Percentiles rank a stretch among this genome's conserved stretches.
phyloP scores from a whole-genome alignment of 2,797 vertebrate genomes.

The Steatocranus sp. region DNA sequence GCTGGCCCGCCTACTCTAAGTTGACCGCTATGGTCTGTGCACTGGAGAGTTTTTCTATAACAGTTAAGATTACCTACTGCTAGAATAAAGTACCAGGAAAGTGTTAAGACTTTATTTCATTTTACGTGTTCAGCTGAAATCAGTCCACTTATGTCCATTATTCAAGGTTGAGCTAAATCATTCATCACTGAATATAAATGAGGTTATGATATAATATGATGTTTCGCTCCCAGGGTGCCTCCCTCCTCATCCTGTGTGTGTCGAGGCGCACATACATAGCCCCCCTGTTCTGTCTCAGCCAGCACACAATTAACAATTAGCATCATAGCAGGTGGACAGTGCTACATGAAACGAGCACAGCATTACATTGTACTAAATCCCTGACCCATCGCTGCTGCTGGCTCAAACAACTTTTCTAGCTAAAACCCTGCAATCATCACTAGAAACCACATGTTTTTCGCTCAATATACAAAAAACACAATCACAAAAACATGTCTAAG shows the following conservation, averaged over 20 bases:
- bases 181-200: background rate
- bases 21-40: background rate
- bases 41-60: background rate
- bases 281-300: background rate
- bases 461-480: background rate
- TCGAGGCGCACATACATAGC: background rate
- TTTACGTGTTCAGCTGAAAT: background rate
- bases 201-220: background rate
- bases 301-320: background rate
- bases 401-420: background rate
- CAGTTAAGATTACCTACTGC: background rate
- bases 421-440: background rate
- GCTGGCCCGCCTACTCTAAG: background rate
- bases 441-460: background rate
- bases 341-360: background rate
- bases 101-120: background rate
- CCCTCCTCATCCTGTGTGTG: background rate
- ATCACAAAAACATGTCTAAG: background rate
- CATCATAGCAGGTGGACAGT: background rate
- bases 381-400: background rate
- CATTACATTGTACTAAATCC: background rate
- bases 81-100: background rate
- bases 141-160: background rate
- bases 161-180: background rate
- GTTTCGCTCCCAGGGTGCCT: background rate